A percentile compares a stretch with the other conserved stretches of the same genome.
These are phyloP conservation scores for Teleogryllus occipitalis DNA, from an alignment of 1,140 invertebrate species.

Conservation along the genomic window DNA sequence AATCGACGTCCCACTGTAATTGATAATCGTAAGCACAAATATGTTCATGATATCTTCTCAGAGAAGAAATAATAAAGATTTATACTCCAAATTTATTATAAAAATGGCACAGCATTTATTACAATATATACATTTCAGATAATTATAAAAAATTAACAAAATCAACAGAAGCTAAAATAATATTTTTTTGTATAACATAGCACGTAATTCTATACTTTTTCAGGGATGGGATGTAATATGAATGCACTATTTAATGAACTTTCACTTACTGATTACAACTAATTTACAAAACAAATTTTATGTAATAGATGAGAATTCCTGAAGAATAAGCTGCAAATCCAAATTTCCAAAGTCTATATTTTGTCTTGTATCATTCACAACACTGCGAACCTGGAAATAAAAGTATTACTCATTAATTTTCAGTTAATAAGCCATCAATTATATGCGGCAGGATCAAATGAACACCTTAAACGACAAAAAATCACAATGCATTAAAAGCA, in stretches of 20 bases:
- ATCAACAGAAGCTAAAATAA: background rate
- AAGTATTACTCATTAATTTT: conserved; percentile 6
- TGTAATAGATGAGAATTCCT: conserved; percentile 35
- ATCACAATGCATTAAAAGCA: too few species aligned
- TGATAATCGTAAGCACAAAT: too few species aligned
- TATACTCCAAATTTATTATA: background rate
- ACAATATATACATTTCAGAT: background rate
- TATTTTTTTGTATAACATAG: background rate
- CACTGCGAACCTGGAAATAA: conserved; percentile 33
- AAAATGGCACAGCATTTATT: background rate
- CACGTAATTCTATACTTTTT: background rate
- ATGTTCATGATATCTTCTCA: too few species aligned
- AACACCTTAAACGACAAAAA: too few species aligned
- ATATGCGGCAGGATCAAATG: too few species aligned
- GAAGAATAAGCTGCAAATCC: conserved; percentile 35
- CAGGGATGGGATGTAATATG: background rate
- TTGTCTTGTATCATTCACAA: conserved; percentile 38
- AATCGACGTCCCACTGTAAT: too few species aligned
- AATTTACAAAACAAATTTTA: conserved; percentile 11
- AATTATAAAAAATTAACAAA: background rate
- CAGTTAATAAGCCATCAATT: background rate
- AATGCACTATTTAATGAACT: background rate
- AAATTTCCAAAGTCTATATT: conserved; percentile 37
- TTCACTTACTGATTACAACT: background rate
- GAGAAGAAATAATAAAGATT: background rate